Base-by-base conservation (phyloP, 1,140 invertebrate genomes). In the Nilaparvata lugens region DNA sequence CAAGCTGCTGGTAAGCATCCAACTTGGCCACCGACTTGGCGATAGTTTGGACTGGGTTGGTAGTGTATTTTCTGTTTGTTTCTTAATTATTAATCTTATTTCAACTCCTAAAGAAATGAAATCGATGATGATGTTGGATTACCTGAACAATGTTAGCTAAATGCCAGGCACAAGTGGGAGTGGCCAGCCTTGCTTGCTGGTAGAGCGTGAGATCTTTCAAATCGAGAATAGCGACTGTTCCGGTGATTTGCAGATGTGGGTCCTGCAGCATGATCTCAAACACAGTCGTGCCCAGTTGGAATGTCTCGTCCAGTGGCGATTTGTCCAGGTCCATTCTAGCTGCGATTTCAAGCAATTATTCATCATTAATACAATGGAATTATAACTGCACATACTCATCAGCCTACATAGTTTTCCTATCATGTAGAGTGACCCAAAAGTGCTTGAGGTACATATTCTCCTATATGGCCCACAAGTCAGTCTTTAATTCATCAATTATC, bases 151-250 rank as follows among this genome's bases (percentile, higher is more conserved):
- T 28, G 18, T 64, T 63, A 7, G 63, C 55, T 7, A 66, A 42
- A 38, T 66, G 66, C 62, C 66, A 68, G 7, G 67, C 66, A 4
- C 62, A 54, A 2, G 68, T 65, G 4, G 76, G 76, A 13, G 76
- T 75, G 48, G 75, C 70, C 61, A 76, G 74, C 53, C 73, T 71
- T 7, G 75, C 75, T 59, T 79, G 76, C 52, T 75, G 72, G 16
- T 76, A 62, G 21, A 73, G 70, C 23, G 61, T 56, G 14, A 78
- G 68, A n/a, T 75, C 75, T 25, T 68, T 69, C 69, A 78, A 73
- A 62, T 79, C 77, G 7, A 77, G 62, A 18, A 79, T 68, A 25
- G 74, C 68, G 13, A 72, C 68, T 0, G 77, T 62, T 2, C 77
- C 77, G 1, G 72, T 66, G 13, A 78, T 70, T 68, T 79, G 77